Base-by-base conservation (phyloP, 2,797 vertebrate species). In the Malacoraja senta region DNA sequence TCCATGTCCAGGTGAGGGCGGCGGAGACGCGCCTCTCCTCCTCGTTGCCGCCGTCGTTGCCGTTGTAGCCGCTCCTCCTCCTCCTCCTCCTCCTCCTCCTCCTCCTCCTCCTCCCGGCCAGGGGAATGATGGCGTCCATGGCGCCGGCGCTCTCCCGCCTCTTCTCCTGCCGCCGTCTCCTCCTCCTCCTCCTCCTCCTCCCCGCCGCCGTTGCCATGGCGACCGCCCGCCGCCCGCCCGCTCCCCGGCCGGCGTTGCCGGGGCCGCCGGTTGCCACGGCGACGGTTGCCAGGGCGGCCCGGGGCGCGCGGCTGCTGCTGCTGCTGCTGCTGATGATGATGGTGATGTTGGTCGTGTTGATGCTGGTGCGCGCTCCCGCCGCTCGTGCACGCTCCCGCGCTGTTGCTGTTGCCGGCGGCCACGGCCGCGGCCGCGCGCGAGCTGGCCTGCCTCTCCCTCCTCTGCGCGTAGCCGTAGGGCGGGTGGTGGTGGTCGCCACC, bases 401-500 rank as follows among this genome's bases (percentile, higher is more conserved):
- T 53, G 44, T 1, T 53, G 21, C 21, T 12, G 80, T 24, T 83
- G 80, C 0, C 26, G 80, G 80, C 38, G 19, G 94, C 97, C 44
- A 53, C 97, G 0, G 97, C 97, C 0, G 97, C 97, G 0, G 97
- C 97, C 0, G 98, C 97, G 93, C 97, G 96, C 0, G 98, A 97
- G 93, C 97, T 97, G 0, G 97, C 96, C 17, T 97, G 96, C 71
- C 96, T 94, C 32, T 96, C 95, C n/a, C 95, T 95, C 94, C 97
- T 96, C 53, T 97, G 97, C 0, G 98, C 98, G 35, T 98, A 99
- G 13, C 98, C 98, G 0, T 99, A 99, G 74, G 98, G 98, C 97
- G 98, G 96, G 97, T 99, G 98, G 94, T 97, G 98, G 94, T 98
- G 99, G 97, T 98, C 99, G 93, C 98, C 98, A 74, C 98, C 97